Percentiles rank a stretch among this genome's conserved stretches.
Conservation (phyloP, 2,113 vertebrate genomes). For the Cygnus buccinator region DNA sequence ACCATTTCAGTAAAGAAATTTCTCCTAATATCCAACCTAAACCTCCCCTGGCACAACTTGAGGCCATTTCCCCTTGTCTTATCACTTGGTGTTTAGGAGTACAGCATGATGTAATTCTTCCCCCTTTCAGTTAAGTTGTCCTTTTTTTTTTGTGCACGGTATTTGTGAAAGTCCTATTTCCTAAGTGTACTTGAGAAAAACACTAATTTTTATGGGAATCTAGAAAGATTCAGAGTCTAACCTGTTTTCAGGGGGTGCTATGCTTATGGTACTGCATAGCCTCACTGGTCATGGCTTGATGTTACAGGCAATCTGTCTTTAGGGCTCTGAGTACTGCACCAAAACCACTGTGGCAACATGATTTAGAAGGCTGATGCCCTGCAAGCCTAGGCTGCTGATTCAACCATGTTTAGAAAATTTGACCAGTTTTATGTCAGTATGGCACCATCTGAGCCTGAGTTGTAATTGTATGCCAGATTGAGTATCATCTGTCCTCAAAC, state of each 20-base stretch:
- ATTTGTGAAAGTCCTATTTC: neutral
- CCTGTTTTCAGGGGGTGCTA: neutral
- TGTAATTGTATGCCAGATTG: neutral
- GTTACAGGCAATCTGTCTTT: fast-evolving
- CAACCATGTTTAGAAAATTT: fast-evolving
- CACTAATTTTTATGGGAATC: neutral
- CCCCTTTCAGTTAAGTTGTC: neutral
- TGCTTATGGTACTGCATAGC: fast-evolving
- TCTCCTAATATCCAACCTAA: no score
- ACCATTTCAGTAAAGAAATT: no score
- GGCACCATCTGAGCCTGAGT: neutral
- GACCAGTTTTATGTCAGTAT: neutral
- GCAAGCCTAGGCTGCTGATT: neutral
- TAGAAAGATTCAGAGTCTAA: neutral
- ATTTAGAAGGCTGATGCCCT: neutral
- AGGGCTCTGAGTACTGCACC: neutral
- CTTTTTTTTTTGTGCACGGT: neutral
- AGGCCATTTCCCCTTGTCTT: no score
- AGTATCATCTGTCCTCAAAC: neutral
- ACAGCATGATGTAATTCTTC: neutral
- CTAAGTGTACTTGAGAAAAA: neutral
- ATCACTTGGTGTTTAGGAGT: no score
- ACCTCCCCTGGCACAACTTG: no score
- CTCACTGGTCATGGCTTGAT: neutral
- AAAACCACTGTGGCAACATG: neutral